These are phyloP conservation scores for Habroteleia sp. DNA, from an alignment of 2,888 invertebrate genomes.

Conservation along the genomic window DNA sequence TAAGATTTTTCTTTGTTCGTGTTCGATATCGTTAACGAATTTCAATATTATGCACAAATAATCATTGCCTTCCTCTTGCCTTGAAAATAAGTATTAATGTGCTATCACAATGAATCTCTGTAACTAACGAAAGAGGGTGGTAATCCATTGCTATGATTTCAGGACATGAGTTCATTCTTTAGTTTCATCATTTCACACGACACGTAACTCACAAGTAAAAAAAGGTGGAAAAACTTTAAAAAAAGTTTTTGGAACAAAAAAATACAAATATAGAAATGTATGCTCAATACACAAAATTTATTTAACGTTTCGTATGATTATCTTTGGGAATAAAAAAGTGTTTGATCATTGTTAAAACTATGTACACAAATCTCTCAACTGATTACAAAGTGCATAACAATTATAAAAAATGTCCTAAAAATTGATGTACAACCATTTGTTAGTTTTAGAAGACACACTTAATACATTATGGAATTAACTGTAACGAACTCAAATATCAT, in stretches of 20 bases:
- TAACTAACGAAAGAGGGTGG: conserved; percentile 19
- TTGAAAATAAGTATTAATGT: conserved; percentile 65
- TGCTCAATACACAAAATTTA: conserved; percentile 27
- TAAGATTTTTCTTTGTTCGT: too few species aligned
- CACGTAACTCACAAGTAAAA: conserved; percentile 29
- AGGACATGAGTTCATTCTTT: conserved; percentile 15
- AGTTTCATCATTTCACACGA: conserved; percentile 13
- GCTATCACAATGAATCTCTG: conserved; percentile 64
- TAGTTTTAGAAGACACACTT: conserved; percentile 14
- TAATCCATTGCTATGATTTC: conserved; percentile 32
- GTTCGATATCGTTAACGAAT: too few species aligned
- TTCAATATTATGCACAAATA: conserved; percentile 29
- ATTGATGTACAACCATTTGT: conserved; percentile 41
- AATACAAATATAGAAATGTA: conserved; percentile 32
- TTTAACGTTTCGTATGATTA: conserved; percentile 17
- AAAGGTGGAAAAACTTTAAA: conserved; percentile 17
- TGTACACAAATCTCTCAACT: conserved; percentile 45
- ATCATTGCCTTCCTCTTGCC: conserved; percentile 34
- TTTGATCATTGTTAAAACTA: conserved; percentile 42
- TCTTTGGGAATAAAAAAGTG: conserved; percentile 44
- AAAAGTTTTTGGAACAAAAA: conserved; percentile 19
- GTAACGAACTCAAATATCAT: not conserved
- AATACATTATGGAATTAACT: conserved; percentile 19
- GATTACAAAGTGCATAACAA: conserved; percentile 34
- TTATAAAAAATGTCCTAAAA: conserved; percentile 32